A percentile compares a stretch with the other conserved stretches of the same genome.
phyloP scores from a whole-genome alignment of 2,888 invertebrate genomes.

The Camponotus fellah region DNA sequence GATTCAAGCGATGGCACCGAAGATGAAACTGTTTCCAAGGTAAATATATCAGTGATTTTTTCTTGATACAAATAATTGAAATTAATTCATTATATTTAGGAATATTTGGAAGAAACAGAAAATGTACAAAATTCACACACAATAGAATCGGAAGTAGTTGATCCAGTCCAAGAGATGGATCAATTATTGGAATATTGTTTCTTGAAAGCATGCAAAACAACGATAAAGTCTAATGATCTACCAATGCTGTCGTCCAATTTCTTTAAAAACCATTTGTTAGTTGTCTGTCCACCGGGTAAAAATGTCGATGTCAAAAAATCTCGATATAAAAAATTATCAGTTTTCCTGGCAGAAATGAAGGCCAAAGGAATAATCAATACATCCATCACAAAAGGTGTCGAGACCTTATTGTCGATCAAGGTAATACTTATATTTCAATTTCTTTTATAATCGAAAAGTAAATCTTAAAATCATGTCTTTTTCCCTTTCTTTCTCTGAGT shows the following conservation, averaged over 20 bases:
- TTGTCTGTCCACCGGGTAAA: slow-evolving; percentile 90
- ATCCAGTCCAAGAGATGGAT: slow-evolving; percentile 89
- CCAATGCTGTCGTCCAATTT: slow-evolving; percentile 94
- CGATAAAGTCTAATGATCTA: slow-evolving; percentile 90
- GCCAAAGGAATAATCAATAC: slow-evolving; percentile 81
- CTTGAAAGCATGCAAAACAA: slow-evolving; percentile 92
- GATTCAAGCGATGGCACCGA: neutral
- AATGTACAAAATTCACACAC: slow-evolving; percentile 15
- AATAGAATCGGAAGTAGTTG: slow-evolving; percentile 59
- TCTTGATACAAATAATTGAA: neutral
- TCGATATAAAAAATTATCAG: slow-evolving; percentile 94
- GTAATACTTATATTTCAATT: slow-evolving; percentile 67
- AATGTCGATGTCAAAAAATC: slow-evolving; percentile 95
- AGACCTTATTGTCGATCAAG: slow-evolving; percentile 91
- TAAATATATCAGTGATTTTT: slow-evolving; percentile 21
- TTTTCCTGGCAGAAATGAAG: slow-evolving; percentile 93
- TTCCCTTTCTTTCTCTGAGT: no score
- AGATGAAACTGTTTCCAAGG: slow-evolving; percentile 19
- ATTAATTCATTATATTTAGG: slow-evolving; percentile 30
- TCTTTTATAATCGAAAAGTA: neutral
- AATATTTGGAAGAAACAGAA: slow-evolving; percentile 46
- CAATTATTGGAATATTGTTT: slow-evolving; percentile 92
- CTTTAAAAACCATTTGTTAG: slow-evolving; percentile 90
- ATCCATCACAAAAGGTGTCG: slow-evolving; percentile 91
- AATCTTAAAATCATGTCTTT: neutral